A percentile compares a stretch with the other conserved stretches of the same genome.
Evolutionary conservation across 2,797 vertebrate species (phyloP).

Genomic region (Darevskia nairensis): DNA sequence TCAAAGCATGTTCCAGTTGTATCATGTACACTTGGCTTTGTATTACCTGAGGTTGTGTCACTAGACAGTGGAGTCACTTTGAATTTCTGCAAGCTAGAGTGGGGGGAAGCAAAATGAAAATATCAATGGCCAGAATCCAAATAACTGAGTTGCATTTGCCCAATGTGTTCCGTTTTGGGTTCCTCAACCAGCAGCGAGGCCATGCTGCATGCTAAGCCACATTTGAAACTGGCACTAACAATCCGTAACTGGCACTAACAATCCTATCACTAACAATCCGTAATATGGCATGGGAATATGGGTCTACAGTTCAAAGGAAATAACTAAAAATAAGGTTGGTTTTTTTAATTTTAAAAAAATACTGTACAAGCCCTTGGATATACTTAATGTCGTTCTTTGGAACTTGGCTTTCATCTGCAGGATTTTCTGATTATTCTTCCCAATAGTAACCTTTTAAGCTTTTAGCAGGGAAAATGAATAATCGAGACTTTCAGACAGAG

Average conservation of each 20-base stretch:
- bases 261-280: no score
- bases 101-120: neutral
- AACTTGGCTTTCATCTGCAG: neutral
- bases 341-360: neutral
- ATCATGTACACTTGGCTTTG: slow-evolving; percentile 61
- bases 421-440: neutral
- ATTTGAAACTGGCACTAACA: neutral
- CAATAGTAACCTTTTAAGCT: neutral
- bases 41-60: slow-evolving; percentile 39
- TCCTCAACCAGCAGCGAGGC: neutral
- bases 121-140: neutral
- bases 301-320: neutral
- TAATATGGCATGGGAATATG: neutral
- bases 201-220: neutral
- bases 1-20: slow-evolving; percentile 51
- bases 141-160: neutral
- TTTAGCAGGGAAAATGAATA: neutral
- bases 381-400: neutral
- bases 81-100: neutral
- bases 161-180: neutral
- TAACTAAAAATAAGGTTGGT: neutral
- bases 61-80: neutral
- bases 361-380: neutral
- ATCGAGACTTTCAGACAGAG: neutral
- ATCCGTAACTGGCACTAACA: no score